These are phyloP conservation scores for Synodontis membranacea DNA, from an alignment of 2,113 vertebrate species.

Conservation along the genomic window DNA sequence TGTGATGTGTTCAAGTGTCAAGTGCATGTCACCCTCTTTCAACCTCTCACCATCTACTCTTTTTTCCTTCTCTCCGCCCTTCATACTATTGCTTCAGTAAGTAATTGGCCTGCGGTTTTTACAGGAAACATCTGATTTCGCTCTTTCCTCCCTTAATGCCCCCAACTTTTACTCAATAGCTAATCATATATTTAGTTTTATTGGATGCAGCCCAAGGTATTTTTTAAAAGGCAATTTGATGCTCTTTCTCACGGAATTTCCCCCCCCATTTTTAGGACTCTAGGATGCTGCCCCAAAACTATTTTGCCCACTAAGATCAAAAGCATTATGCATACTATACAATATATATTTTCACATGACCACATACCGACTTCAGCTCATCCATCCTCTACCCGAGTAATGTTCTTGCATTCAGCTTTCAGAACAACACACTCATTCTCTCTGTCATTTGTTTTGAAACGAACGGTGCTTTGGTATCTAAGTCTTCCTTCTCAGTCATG, in stretches of 20 bases:
- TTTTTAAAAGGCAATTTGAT: not conserved
- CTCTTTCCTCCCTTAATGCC: not conserved
- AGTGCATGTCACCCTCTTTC: not conserved
- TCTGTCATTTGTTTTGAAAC: too few relatives aligned
- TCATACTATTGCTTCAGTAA: not conserved
- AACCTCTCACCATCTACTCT: not conserved
- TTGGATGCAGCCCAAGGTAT: not conserved
- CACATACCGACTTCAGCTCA: too few relatives aligned
- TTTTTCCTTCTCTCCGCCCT: not conserved
- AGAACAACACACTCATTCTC: too few relatives aligned
- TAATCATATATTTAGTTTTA: not conserved
- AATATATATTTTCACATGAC: too few relatives aligned
- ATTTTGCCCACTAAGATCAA: not conserved
- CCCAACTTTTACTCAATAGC: not conserved
- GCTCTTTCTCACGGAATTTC: not conserved
- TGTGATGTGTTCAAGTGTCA: conserved; percentile 11
- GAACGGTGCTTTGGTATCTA: too few relatives aligned
- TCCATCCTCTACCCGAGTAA: too few relatives aligned
- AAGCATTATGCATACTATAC: not conserved
- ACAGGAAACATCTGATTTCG: not conserved
- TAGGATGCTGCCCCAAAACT: not conserved
- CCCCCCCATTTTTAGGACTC: not conserved
- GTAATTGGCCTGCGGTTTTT: not conserved
- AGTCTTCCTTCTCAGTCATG: too few relatives aligned
- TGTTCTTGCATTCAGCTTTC: too few relatives aligned